A percentile compares a stretch with the other conserved stretches of the same genome.
Evolutionary conservation across 1,140 invertebrate genomes (phyloP).

Genomic region (Lordiphosa mommai): DNA sequence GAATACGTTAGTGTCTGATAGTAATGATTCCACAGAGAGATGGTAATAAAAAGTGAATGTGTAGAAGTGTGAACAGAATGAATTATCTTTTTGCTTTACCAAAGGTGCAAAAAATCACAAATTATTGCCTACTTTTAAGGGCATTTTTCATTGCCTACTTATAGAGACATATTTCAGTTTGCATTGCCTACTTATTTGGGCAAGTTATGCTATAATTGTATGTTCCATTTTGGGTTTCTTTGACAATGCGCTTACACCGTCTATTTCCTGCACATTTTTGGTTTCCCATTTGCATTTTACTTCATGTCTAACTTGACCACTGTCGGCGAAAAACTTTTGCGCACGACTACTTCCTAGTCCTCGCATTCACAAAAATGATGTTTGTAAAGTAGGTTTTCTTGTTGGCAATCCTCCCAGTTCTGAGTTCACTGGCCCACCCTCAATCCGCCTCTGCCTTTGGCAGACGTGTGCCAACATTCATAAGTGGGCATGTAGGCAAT

Average conservation of each 20-base stretch:
- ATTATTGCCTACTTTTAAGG: too few species aligned
- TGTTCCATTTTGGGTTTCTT: neutral
- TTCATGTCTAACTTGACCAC: slow-evolving; percentile 16
- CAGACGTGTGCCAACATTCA: neutral
- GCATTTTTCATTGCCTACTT: too few species aligned
- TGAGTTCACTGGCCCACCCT: neutral
- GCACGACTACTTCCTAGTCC: slow-evolving; percentile 17
- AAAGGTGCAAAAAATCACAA: too few species aligned
- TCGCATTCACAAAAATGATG: slow-evolving; percentile 20
- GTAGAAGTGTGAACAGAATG: too few species aligned
- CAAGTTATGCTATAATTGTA: neutral
- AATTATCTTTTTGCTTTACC: too few species aligned
- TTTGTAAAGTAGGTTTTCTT: slow-evolving; percentile 52
- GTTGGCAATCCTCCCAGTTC: slow-evolving; percentile 33
- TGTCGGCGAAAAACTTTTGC: slow-evolving; percentile 11
- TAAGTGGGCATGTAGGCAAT: slow-evolving; percentile 23
- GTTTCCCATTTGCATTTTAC: neutral
- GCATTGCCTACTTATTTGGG: too few species aligned
- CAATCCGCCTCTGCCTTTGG: neutral
- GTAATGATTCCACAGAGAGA: too few species aligned
- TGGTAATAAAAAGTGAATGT: too few species aligned
- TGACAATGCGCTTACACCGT: neutral
- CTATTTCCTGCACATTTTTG: neutral
- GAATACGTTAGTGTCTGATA: neutral
- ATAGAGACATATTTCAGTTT: too few species aligned